phyloP scores from a whole-genome alignment of 35 echinoderm and acorn worm species.

The Apostichopus californicus region DNA sequence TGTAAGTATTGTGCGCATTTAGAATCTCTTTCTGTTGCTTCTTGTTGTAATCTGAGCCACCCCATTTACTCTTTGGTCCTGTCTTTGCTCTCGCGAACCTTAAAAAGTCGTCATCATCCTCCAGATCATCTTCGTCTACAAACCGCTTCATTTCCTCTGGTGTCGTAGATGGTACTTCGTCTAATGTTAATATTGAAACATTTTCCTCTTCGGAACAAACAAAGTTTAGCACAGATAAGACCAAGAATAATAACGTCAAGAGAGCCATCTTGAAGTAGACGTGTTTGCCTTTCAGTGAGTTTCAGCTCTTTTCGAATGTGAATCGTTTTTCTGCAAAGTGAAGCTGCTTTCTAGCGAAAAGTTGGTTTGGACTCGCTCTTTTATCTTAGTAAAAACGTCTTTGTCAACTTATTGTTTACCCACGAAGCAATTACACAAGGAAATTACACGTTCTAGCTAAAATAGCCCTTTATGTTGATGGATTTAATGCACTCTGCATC shows the following conservation, averaged over 20 bases:
- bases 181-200: neutral
- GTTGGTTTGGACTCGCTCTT: neutral
- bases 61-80: neutral
- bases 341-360: neutral
- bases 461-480: neutral
- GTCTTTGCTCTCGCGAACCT: constrained; percentile 11
- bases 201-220: neutral
- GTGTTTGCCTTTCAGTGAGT: too few relatives aligned
- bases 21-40: constrained; percentile 1
- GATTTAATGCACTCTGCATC: neutral
- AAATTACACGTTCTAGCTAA: neutral
- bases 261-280: neutral
- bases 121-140: constrained; percentile 6
- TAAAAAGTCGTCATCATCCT: neutral
- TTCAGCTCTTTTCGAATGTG: too few relatives aligned
- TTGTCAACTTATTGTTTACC: neutral
- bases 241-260: neutral
- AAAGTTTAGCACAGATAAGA: neutral
- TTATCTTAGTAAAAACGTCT: neutral
- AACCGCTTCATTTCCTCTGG: constrained; percentile 17
- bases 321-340: neutral
- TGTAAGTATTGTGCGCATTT: neutral
- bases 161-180: constrained; percentile 17
- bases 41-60: neutral
- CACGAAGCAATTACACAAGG: neutral